These are phyloP conservation scores for Ornithoptera priamus DNA, from an alignment of 2,888 invertebrate species.

Conservation along the genomic window DNA sequence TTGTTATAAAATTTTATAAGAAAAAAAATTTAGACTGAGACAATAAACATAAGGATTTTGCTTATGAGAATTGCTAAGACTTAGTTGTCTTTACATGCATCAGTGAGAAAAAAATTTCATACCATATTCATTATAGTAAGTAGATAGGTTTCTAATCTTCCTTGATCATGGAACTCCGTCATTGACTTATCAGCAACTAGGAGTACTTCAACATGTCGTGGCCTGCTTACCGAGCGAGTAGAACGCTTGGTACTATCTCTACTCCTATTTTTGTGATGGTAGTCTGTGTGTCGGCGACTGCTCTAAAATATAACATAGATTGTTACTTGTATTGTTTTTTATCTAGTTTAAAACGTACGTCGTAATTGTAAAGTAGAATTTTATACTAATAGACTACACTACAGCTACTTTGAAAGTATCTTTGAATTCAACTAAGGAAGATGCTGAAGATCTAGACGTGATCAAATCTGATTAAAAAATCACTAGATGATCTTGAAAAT, in stretches of 20 bases:
- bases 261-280: slow-evolving; percentile 31
- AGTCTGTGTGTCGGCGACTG: slow-evolving; percentile 36
- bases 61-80: too few relatives aligned
- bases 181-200: slow-evolving; percentile 93
- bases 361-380: too few relatives aligned
- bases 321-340: background rate
- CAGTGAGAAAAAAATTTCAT: slow-evolving; percentile 34
- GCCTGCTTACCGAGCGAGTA: slow-evolving; percentile 86
- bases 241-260: slow-evolving; percentile 44
- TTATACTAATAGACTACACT: too few relatives aligned
- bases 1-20: too few relatives aligned
- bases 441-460: too few relatives aligned
- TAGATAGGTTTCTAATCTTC: slow-evolving; percentile 91
- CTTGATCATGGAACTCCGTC: slow-evolving; percentile 91
- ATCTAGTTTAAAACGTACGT: background rate
- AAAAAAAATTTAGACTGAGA: too few relatives aligned
- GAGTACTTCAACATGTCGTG: slow-evolving; percentile 90
- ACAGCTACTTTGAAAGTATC: too few relatives aligned
- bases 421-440: too few relatives aligned
- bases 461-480: too few relatives aligned
- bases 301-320: slow-evolving; percentile 45
- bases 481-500: too few relatives aligned
- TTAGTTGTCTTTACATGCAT: too few relatives aligned
- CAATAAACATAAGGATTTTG: too few relatives aligned
- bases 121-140: slow-evolving; percentile 97